Evolutionary conservation across 2,113 vertebrate genomes (phyloP), one percentile per base, ranked within the genome.

Genomic region (Nicator chloris): DNA sequence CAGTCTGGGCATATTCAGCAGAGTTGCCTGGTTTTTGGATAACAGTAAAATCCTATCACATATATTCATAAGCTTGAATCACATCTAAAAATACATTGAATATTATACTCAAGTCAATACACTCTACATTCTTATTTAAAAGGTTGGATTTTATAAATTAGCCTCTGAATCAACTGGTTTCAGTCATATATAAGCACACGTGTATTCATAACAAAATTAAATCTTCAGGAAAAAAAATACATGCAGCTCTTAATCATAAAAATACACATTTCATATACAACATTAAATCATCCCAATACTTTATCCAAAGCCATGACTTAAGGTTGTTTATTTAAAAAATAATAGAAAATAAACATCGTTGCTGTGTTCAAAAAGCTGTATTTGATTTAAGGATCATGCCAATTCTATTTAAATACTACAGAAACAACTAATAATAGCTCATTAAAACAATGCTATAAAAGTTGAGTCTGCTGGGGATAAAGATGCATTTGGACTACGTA

Each of bases 391-490:
- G 44, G 30, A 80, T 90, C 69, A 71, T 15, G 33, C 9, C 59
- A 92, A 56, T 87, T 96, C 47, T 92, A 93, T 93, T 93, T 94
- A 95, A 97, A 90, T 56, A 40, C 47, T 65, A 90, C 72, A 87
- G 63, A 93, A 90, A 37, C 37, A 90, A 59, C 15, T 76, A 92
- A 87, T 93, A 93, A 86, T 64, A 92, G 82, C 63, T 88, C 44
- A 95, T 90, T 91, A 77, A 96, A 95, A 77, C 2, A 15, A 84
- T 73, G 63, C 27, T 71, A 51, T 77, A 82, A 86, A 95, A 92
- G 37, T 70, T 63, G n/a, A 82, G 59, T 93, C 75, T 92, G 44
- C 40, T 82, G 50, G 69, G 64, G 37, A 94, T 90, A 95, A 83
- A 85, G 50, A 93, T 73, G 47, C 24, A 79, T 44, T 83, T 93